Percentiles rank a stretch among this genome's conserved stretches.
Evolutionary conservation across 2,113 vertebrate genomes (phyloP).

Genomic region (Oenanthe melanoleuca): DNA sequence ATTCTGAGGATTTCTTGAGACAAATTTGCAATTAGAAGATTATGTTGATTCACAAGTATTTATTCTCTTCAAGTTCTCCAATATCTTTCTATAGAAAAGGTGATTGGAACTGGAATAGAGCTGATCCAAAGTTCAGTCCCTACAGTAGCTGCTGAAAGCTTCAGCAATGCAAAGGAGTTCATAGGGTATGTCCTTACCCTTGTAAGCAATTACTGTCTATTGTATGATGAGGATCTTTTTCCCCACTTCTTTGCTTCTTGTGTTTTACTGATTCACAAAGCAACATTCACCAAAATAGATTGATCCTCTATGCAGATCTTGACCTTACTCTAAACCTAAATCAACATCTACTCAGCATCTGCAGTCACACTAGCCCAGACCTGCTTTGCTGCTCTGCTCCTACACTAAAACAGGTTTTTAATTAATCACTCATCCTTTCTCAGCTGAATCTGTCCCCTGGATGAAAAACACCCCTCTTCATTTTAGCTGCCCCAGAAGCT

Average conservation of each 20-base stretch:
- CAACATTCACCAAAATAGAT: fast-evolving
- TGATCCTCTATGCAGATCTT: not conserved
- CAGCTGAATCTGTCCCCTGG: not conserved
- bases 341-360: not conserved
- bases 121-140: not conserved
- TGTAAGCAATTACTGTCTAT: not conserved
- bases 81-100: not conserved
- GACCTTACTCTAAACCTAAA: not conserved
- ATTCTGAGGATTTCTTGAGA: not conserved
- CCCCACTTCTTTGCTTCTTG: not conserved
- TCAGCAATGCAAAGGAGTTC: not conserved
- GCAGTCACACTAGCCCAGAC: not conserved
- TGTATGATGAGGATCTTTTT: not conserved
- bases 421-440: not conserved
- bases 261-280: not conserved
- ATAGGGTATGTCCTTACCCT: not conserved
- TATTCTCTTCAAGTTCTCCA: not conserved
- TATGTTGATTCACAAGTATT: not conserved
- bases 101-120: not conserved
- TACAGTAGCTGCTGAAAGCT: not conserved
- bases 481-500: not conserved
- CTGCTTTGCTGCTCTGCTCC: not conserved
- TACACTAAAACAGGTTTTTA: not conserved
- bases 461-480: not conserved
- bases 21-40: not conserved